Percentiles rank a stretch among this genome's conserved stretches.
These are phyloP conservation scores for Sebastes steindachneri DNA, from an alignment of 2,797 vertebrate species.

Conservation along the genomic window DNA sequence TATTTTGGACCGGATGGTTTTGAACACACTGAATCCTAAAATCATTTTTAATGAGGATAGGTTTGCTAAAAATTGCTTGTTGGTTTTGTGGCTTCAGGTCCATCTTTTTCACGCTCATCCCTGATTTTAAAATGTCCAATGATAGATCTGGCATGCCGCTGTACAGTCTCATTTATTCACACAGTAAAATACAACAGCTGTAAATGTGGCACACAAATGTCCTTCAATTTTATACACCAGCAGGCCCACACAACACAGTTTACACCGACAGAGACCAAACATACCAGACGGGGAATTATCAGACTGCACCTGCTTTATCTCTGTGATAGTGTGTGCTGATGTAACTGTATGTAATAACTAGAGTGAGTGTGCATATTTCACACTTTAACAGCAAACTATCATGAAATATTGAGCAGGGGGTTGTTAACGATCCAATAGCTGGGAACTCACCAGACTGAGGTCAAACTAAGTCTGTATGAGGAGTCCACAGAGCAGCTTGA, in stretches of 20 bases:
- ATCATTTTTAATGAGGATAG: conserved; percentile 3
- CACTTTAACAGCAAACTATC: background rate
- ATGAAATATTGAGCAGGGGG: background rate
- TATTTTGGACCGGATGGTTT: conserved; percentile 20
- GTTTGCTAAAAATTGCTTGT: conserved; percentile 9
- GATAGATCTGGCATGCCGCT: background rate
- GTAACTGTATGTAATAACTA: background rate
- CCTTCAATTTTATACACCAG: background rate
- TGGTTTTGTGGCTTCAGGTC: conserved; percentile 25
- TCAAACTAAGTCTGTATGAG: background rate
- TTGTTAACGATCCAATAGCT: background rate
- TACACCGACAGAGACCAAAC: background rate
- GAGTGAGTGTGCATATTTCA: background rate
- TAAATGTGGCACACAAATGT: background rate
- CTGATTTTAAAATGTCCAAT: conserved; percentile 37
- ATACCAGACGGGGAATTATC: background rate
- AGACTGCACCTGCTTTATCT: conserved; percentile 15
- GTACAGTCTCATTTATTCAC: background rate
- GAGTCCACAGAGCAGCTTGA: background rate
- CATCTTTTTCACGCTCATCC: conserved; percentile 25
- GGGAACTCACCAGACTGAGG: background rate
- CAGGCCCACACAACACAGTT: background rate
- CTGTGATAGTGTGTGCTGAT: background rate
- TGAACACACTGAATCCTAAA: background rate
- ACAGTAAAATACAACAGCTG: conserved; percentile 5